Evolutionary conservation across 2,888 invertebrate genomes (phyloP).

Genomic region (Sycophila texana): DNA sequence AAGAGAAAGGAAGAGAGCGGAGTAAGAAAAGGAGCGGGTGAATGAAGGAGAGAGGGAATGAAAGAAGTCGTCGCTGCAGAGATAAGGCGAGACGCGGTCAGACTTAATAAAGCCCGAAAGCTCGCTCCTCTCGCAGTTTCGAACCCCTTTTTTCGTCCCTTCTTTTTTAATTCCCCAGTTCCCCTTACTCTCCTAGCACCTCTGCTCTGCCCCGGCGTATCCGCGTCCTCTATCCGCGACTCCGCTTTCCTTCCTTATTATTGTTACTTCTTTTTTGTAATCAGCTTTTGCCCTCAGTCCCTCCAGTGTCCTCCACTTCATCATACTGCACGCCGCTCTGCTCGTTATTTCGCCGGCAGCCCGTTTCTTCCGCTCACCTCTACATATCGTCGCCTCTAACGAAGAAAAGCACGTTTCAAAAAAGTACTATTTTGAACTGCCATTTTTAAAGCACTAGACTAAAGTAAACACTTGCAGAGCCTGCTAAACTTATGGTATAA

Average conservation of each 20-base stretch:
- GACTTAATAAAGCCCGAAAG: conserved; percentile 60
- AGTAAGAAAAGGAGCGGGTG: no score
- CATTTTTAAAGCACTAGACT: no score
- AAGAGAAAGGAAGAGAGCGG: conserved; percentile 19
- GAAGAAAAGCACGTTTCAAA: no score
- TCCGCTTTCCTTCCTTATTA: conserved; percentile 20
- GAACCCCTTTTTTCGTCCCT: conserved; percentile 16
- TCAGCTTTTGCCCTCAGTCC: background rate
- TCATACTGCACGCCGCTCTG: background rate
- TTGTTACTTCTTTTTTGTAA: conserved; percentile 3
- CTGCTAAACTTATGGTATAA: no score
- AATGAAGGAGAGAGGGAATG: conserved; percentile 31
- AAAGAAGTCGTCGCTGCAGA: conserved; percentile 54
- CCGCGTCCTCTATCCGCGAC: conserved; percentile 13
- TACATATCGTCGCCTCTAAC: no score
- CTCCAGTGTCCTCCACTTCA: conserved; percentile 24
- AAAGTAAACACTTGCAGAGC: no score
- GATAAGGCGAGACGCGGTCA: conserved; percentile 61
- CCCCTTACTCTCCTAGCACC: background rate
- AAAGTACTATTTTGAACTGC: no score
- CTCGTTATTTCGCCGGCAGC: background rate
- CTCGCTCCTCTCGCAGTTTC: conserved; percentile 13
- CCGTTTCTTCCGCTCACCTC: background rate
- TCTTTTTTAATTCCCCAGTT: conserved; percentile 51
- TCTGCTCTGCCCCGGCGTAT: background rate